These are phyloP conservation scores for Scelioninae gen. 1 DNA, from an alignment of 2,888 invertebrate genomes.

Conservation along the genomic window DNA sequence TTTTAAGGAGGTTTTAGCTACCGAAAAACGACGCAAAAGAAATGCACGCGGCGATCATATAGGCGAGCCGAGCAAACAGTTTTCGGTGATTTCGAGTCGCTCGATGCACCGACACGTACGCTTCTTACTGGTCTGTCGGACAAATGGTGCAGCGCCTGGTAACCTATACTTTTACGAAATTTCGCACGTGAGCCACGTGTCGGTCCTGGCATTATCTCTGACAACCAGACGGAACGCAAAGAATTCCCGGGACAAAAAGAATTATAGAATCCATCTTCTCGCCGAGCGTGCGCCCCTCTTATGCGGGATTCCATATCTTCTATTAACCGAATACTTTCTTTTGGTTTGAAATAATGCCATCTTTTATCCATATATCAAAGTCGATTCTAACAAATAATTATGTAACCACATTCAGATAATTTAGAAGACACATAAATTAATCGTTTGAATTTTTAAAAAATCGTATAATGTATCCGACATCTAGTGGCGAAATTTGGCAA, in stretches of 20 bases:
- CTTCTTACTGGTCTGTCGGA: slow-evolving; percentile 70
- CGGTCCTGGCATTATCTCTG: slow-evolving; percentile 73
- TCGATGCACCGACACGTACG: slow-evolving; percentile 78
- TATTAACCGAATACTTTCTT: slow-evolving; percentile 53
- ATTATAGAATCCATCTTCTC: slow-evolving; percentile 61
- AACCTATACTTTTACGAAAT: slow-evolving; percentile 75
- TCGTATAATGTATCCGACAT: no score
- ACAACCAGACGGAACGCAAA: slow-evolving; percentile 68
- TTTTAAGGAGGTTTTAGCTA: slow-evolving; percentile 40
- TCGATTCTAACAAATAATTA: no score
- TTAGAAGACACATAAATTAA: no score
- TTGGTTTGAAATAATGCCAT: slow-evolving; percentile 27
- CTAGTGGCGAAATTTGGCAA: no score
- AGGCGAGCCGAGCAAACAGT: slow-evolving; percentile 50
- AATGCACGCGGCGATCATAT: slow-evolving; percentile 36
- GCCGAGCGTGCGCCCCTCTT: slow-evolving; percentile 7
- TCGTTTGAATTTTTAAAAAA: no score
- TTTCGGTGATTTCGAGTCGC: slow-evolving; percentile 69
- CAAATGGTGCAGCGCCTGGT: slow-evolving; percentile 68
- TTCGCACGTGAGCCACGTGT: slow-evolving; percentile 78
- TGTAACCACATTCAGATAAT: no score
- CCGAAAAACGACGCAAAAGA: slow-evolving; percentile 61
- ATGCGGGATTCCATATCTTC: slow-evolving; percentile 45
- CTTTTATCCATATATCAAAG: slow-evolving; percentile 55
- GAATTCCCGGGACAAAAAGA: slow-evolving; percentile 66